phyloP scores from a whole-genome alignment of 2,888 invertebrate genomes.

The Agrotis segetum region DNA sequence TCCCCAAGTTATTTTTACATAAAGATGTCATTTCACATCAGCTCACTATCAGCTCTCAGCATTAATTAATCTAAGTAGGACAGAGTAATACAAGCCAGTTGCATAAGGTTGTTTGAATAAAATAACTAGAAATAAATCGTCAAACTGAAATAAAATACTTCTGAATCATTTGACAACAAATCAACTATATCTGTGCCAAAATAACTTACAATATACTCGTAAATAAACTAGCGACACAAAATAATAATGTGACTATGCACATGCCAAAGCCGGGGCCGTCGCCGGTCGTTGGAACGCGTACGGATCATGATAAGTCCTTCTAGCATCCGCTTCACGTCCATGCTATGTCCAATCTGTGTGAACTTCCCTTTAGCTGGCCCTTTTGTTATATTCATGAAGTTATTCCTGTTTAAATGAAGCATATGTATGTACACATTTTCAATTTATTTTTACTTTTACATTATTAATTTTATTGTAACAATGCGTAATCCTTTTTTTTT shows the following conservation, averaged over 20 bases:
- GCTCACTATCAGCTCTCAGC: too few relatives aligned
- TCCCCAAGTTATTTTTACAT: too few relatives aligned
- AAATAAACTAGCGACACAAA: neutral
- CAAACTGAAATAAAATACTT: too few relatives aligned
- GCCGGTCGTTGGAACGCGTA: neutral
- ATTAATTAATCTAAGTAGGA: too few relatives aligned
- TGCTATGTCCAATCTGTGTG: neutral
- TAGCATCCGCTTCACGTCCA: neutral
- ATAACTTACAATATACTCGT: too few relatives aligned
- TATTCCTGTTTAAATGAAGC: constrained; percentile 3
- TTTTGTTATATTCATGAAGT: constrained; percentile 26
- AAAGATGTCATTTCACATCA: too few relatives aligned
- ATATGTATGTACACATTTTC: neutral
- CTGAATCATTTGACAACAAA: too few relatives aligned
- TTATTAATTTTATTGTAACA: neutral
- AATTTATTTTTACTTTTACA: neutral
- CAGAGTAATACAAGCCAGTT: too few relatives aligned
- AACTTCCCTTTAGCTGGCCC: constrained; percentile 8
- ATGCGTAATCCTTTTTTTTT: too few relatives aligned
- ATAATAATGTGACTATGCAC: neutral
- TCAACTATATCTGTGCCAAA: too few relatives aligned
- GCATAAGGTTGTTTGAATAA: too few relatives aligned
- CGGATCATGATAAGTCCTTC: neutral
- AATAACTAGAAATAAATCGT: too few relatives aligned
- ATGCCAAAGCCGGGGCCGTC: neutral